These are phyloP conservation scores for Dicrurus megarhynchus DNA, from an alignment of 2,113 vertebrate genomes.

Conservation along the genomic window DNA sequence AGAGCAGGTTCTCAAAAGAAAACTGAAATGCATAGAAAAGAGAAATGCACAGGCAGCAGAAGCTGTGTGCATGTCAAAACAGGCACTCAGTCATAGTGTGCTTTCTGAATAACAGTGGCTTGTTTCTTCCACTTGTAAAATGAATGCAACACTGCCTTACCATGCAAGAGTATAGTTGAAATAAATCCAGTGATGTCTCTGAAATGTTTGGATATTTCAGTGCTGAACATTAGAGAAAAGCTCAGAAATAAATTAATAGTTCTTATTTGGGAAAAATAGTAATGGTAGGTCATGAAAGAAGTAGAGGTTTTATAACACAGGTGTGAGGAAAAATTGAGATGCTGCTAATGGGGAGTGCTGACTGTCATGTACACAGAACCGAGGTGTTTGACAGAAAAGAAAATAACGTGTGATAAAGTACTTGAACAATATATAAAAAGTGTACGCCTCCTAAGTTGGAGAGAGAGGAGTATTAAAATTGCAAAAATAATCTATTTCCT, in stretches of 20 bases:
- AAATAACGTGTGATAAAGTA: background rate
- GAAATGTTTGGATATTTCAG: background rate
- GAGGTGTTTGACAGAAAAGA: background rate
- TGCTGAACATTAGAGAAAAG: background rate
- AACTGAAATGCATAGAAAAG: background rate
- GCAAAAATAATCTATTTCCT: background rate
- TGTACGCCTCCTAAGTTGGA: background rate
- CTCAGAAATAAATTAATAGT: background rate
- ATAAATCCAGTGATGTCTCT: background rate
- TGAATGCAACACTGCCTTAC: background rate
- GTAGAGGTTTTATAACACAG: background rate
- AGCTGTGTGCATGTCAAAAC: fast-evolving
- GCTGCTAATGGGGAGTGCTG: background rate
- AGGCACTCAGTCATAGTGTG: fast-evolving
- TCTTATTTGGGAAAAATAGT: background rate
- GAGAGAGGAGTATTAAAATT: background rate
- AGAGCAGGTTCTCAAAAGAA: background rate
- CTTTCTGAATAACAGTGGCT: background rate
- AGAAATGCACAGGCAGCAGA: background rate
- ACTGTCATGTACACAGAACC: background rate
- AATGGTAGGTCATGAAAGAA: fast-evolving
- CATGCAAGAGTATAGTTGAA: background rate
- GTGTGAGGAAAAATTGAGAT: background rate
- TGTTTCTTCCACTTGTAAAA: background rate
- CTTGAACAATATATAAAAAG: background rate